A percentile compares a stretch with the other conserved stretches of the same genome.
These are phyloP conservation scores for Vandiemenella viatica DNA, from an alignment of 2,888 invertebrate species.

Conservation along the genomic window DNA sequence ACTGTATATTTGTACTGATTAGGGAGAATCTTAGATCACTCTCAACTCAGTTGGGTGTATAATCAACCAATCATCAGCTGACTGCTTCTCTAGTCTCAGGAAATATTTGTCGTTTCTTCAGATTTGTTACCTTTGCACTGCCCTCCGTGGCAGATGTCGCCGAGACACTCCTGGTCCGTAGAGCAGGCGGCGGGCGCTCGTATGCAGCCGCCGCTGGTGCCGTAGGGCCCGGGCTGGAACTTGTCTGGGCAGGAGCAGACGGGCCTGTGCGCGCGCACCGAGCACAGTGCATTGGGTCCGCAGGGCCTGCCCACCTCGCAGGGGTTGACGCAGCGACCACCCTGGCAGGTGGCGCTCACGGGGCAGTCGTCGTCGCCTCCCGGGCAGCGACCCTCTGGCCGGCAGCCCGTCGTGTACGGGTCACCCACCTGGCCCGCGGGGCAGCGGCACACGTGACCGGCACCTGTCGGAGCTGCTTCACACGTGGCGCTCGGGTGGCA, in stretches of 20 bases:
- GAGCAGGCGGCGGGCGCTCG: slow-evolving; percentile 49
- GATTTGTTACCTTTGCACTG: slow-evolving; percentile 63
- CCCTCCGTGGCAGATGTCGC: slow-evolving; percentile 62
- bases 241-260: slow-evolving; percentile 64
- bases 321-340: slow-evolving; percentile 60
- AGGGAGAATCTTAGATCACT: too few species aligned
- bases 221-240: slow-evolving; percentile 51
- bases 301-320: slow-evolving; percentile 72
- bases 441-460: slow-evolving; percentile 64
- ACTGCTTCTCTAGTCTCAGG: too few species aligned
- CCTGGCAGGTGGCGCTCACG: slow-evolving; percentile 51
- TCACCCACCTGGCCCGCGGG: slow-evolving; percentile 63
- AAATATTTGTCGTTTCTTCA: too few species aligned
- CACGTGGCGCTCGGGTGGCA: slow-evolving; percentile 73
- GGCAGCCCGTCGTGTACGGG: slow-evolving; percentile 57
- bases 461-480: slow-evolving; percentile 34
- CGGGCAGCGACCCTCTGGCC: slow-evolving; percentile 58
- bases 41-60: too few species aligned
- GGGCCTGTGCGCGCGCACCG: slow-evolving; percentile 56
- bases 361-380: slow-evolving; percentile 63
- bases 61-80: too few species aligned
- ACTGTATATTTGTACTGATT: too few species aligned
- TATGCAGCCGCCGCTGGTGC: slow-evolving; percentile 53
- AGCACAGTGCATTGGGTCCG: slow-evolving; percentile 67
- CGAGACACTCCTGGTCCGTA: slow-evolving; percentile 59